Evolutionary conservation across 1,140 invertebrate genomes (phyloP), one percentile per base, ranked within the genome.

Genomic region (Xylocopa sonorina): DNA sequence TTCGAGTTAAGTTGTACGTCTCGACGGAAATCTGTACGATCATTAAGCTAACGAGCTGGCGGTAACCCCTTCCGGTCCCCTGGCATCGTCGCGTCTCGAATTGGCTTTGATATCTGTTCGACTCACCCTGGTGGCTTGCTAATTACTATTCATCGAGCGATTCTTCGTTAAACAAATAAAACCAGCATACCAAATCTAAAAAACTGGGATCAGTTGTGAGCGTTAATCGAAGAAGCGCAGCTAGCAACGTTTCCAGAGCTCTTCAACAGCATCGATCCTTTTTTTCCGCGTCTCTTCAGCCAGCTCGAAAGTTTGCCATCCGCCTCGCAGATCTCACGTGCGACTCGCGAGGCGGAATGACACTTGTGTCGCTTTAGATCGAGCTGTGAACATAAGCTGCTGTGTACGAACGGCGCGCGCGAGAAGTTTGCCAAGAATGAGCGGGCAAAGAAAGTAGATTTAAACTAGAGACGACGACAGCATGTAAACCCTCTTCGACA

Each of bases 11-110:
- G 77, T 81, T 71, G 67, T 43, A 55, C 60, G 64, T 58, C 68
- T 51, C 75, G 51, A 57, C 80, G 79, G 82, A 85, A 85, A 72
- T 78, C 80, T 50, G 77, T 62, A 62, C 72, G 46, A 80, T 83
- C 83, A 86, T 86, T 84, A 84, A 78, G 80, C 77, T 88, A 88
- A 88, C 84, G 81, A 88, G 84, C 72, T 66, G 6, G 43, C 62
- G 71, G 78, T 41, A 75, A 43, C 57, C 73, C 48, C 62, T 77
- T 76, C 73, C 62, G 46, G 43, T 69, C 63, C 38, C 41, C 64
- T 46, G 48, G 46, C 53, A 68, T 43, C 69, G 50, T 21, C 29
- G 4, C 34, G 32, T 41, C 3, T 64, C 43, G 21, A 4, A 38
- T 7, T 16, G 18, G 38, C 69, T 74, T 79, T 74, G 78, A 79